Percentiles rank a stretch among this genome's conserved stretches.
Evolutionary conservation across 2,113 vertebrate species (phyloP).

Genomic region (Mormyrus iriodes): DNA sequence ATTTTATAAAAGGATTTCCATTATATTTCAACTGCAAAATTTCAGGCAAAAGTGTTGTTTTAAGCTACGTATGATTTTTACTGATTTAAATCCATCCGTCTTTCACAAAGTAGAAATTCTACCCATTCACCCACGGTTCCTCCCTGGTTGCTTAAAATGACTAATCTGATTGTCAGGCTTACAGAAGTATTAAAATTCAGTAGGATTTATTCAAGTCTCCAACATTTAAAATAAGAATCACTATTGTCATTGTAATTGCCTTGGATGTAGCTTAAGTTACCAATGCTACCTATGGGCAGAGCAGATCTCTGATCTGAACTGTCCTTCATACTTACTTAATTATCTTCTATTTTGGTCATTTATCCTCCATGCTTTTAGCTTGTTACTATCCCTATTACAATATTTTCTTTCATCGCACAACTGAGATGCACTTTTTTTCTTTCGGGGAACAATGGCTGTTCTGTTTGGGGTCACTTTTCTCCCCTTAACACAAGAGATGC

Average conservation of each 20-base stretch:
- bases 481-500: constrained; percentile 24
- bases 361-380: background rate
- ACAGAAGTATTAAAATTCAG: background rate
- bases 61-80: background rate
- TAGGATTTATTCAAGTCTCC: background rate
- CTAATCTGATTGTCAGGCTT: background rate
- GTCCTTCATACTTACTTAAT: background rate
- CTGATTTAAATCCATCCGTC: background rate
- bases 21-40: background rate
- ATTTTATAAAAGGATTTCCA: background rate
- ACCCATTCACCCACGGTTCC: background rate
- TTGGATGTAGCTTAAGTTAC: background rate
- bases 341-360: background rate
- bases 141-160: background rate
- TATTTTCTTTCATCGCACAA: constrained; percentile 20
- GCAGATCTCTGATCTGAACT: background rate
- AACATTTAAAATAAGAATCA: background rate
- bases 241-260: background rate
- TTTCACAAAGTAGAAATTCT: background rate
- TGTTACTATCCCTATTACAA: background rate
- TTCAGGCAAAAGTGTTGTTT: background rate
- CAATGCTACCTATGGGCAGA: background rate
- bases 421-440: background rate
- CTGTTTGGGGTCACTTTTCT: constrained; percentile 20
- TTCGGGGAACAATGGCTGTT: background rate